Conservation (phyloP, 2,113 vertebrate genomes). For the Sphaerodactylus townsendi region DNA sequence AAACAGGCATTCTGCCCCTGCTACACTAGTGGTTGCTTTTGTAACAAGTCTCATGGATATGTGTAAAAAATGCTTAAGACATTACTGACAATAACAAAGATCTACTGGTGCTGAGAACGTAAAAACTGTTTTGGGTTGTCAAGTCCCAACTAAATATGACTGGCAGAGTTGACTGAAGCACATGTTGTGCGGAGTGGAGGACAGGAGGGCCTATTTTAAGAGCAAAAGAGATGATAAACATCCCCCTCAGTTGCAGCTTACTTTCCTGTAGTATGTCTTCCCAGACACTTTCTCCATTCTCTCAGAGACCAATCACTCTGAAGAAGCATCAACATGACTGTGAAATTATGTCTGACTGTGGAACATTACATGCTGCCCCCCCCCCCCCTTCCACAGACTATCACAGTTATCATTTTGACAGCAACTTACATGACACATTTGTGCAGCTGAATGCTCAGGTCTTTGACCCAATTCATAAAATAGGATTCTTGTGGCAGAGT, state of each 20-base stretch:
- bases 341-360: slow-evolving; percentile 45
- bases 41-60: background rate
- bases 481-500: slow-evolving; percentile 64
- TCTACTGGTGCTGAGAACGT: background rate
- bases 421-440: slow-evolving; percentile 40
- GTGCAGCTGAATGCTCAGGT: slow-evolving; percentile 55
- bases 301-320: background rate
- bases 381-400: slow-evolving; percentile 44
- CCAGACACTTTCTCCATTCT: background rate
- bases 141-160: background rate
- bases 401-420: slow-evolving; percentile 62
- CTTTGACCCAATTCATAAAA: slow-evolving; percentile 69
- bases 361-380: slow-evolving; percentile 59
- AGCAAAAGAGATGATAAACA: background rate
- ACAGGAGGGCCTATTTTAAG: background rate
- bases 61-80: background rate
- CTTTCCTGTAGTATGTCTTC: background rate
- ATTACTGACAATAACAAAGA: background rate
- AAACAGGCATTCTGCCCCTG: background rate
- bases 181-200: background rate
- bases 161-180: background rate
- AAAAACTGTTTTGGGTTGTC: background rate
- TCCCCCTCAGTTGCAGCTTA: background rate
- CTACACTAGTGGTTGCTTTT: background rate
- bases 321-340: slow-evolving; percentile 13